Evolutionary conservation across 2,888 invertebrate species (phyloP), one percentile per base, ranked within the genome.

Genomic region (Diadegma fenestrale): DNA sequence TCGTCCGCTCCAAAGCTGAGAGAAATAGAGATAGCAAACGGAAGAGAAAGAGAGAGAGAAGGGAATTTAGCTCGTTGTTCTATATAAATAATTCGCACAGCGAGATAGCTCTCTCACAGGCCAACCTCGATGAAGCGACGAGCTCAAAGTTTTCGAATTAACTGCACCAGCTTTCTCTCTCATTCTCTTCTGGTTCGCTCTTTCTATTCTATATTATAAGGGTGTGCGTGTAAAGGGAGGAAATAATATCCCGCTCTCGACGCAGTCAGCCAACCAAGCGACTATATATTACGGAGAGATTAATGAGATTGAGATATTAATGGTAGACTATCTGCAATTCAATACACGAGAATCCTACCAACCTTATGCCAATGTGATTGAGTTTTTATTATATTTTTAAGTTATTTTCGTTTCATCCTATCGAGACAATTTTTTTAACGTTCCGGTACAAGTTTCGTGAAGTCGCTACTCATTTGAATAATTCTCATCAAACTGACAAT

Each of bases 111-210:
- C 80, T 81, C 75, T 69, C 76, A 43, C 61, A n/a, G 75, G 26
- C 45, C 37, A 54, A 75, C 75, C 81, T 77, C 71, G 73, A 73
- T 51, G 77, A 73, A 85, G 82, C 84, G 75, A 78, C 79, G 82
- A 69, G 82, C 72, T 79, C 80, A 72, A 91, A 91, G 89, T 91
- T 91, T 91, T 90, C 90, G 90, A 90, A 91, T 90, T 89, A 91
- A 90, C 90, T 89, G 85, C 84, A 81, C 87, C 82, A 77, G 58
- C 81, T 81, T 79, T 78, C 43, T 66, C 66, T 68, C 66, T 51
- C 30, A 26, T 51, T 41, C 72, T 58, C 71, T 73, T 58, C 71
- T 73, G 72, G n/a, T 69, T 12, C 73, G 12, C 78, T 71, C 54
- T 61, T 51, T 41, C 64, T 26, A 45, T 69, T 5, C 33, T 19